Conservation (phyloP, 2,797 vertebrate genomes). For the Rhynchotus rufescens region DNA sequence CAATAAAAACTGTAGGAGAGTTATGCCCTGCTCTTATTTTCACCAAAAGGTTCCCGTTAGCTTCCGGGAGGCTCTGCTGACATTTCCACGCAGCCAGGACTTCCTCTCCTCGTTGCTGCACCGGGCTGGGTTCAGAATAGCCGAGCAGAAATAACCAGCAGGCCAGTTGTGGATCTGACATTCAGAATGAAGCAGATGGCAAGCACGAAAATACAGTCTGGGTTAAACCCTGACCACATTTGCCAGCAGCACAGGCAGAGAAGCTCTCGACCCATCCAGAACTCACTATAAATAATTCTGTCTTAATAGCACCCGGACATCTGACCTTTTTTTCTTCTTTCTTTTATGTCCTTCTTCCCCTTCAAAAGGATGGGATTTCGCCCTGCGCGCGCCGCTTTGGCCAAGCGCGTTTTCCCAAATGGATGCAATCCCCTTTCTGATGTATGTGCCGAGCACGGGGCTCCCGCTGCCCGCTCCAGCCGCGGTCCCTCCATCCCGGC, state of each 20-base stretch:
- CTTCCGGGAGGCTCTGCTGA: slow-evolving; percentile 27
- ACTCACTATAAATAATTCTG: slow-evolving; percentile 54
- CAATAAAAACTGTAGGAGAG: not conserved
- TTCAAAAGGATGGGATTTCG: slow-evolving; percentile 39
- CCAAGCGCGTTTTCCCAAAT: slow-evolving; percentile 50
- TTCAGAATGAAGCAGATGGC: slow-evolving; percentile 73
- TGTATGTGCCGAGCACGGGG: slow-evolving; percentile 50
- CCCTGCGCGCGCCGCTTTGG: not conserved
- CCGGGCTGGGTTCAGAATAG: slow-evolving; percentile 16
- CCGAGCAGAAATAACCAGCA: slow-evolving; percentile 54
- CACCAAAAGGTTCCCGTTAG: not conserved
- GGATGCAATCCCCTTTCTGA: slow-evolving; percentile 68
- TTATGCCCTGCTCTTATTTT: not conserved
- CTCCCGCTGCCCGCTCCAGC: slow-evolving; percentile 25
- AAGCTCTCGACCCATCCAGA: slow-evolving; percentile 59
- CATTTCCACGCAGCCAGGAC: slow-evolving; percentile 27
- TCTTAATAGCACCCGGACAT: slow-evolving; percentile 53
- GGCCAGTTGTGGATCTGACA: slow-evolving; percentile 72
- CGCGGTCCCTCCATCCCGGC: not conserved
- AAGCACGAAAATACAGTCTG: slow-evolving; percentile 69
- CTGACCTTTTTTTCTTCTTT: slow-evolving; percentile 66
- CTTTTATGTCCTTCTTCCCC: not conserved
- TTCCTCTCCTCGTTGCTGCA: slow-evolving; percentile 21
- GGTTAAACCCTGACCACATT: slow-evolving; percentile 68
- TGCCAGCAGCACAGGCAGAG: slow-evolving; percentile 70